Percentiles rank a stretch among this genome's conserved stretches.
Evolutionary conservation across 2,113 vertebrate species (phyloP).

Genomic region (Neomonachus schauinslandi): DNA sequence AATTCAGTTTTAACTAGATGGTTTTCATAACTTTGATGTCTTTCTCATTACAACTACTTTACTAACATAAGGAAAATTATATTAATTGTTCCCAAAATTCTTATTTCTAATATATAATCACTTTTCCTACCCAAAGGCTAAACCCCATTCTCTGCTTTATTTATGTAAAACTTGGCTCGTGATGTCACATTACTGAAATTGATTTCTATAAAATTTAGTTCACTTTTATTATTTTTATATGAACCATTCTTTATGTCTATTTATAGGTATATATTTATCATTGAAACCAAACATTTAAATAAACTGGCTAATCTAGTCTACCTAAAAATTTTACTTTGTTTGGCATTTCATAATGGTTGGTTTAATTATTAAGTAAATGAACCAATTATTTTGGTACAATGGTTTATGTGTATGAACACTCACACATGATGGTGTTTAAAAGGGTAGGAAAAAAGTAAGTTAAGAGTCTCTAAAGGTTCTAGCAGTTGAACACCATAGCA

Average conservation of each 20-base stretch:
- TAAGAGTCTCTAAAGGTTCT: background rate
- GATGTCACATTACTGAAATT: background rate
- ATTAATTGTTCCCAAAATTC: constrained; percentile 13
- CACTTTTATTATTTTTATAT: background rate
- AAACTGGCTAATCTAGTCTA: background rate
- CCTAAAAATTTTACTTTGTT: constrained; percentile 20
- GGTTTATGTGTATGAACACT: background rate
- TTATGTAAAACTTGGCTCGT: constrained; percentile 5
- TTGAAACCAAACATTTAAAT: background rate
- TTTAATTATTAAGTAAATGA: constrained; percentile 39
- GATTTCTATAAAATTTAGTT: constrained; percentile 37
- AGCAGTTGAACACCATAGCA: background rate
- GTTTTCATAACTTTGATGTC: constrained; percentile 51
- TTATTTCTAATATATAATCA: constrained; percentile 53
- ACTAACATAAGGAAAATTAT: constrained; percentile 39
- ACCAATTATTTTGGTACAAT: background rate
- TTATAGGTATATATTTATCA: background rate
- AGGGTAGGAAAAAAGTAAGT: background rate
- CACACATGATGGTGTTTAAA: background rate
- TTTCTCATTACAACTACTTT: constrained; percentile 15
- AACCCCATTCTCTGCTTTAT: background rate
- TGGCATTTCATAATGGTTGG: background rate
- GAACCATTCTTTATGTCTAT: background rate
- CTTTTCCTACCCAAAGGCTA: constrained; percentile 18
- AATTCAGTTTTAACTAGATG: constrained; percentile 50